phyloP scores from a whole-genome alignment of 2,113 vertebrate genomes.

The Atractosteus spatula region DNA sequence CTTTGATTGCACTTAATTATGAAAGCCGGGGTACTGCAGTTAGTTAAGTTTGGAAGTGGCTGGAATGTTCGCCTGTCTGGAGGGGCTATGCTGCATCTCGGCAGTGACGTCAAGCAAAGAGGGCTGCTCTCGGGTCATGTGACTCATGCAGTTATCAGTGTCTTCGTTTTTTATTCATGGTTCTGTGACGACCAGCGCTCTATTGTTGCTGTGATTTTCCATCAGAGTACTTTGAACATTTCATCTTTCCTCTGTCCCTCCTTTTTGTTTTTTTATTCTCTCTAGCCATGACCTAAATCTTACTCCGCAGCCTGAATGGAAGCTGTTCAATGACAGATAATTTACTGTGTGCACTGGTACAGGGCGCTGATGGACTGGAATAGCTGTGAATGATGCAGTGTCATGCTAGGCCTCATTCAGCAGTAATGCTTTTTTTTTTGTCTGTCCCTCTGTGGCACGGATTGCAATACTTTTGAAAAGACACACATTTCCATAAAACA shows the following conservation, averaged over 20 bases:
- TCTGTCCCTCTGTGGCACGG: too few species aligned
- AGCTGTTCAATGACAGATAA: not conserved
- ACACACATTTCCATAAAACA: too few species aligned
- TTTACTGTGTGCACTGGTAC: too few species aligned
- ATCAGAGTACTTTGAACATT: not conserved
- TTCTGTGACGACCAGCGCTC: too few species aligned
- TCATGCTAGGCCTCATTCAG: too few species aligned
- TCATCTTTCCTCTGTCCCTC: not conserved
- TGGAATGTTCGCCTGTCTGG: not conserved
- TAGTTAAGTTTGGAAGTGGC: slow-evolving; percentile 31
- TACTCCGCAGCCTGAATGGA: not conserved
- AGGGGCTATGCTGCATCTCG: too few species aligned
- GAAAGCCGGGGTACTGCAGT: slow-evolving; percentile 25
- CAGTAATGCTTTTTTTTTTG: too few species aligned
- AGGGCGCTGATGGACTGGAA: too few species aligned
- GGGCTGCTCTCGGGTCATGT: not conserved
- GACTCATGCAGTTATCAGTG: not conserved
- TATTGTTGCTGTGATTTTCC: too few species aligned
- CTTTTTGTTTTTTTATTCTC: not conserved
- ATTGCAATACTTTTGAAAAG: too few species aligned
- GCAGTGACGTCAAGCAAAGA: not conserved
- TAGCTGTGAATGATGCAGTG: too few species aligned
- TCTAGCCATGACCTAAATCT: not conserved
- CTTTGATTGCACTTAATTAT: slow-evolving; percentile 49
- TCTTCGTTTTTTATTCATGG: too few species aligned